Percentiles rank a stretch among this genome's conserved stretches.
Evolutionary conservation across 64 coral and sea anemone genomes (phyloP).

Genomic region (Stichodactyla mertensii): DNA sequence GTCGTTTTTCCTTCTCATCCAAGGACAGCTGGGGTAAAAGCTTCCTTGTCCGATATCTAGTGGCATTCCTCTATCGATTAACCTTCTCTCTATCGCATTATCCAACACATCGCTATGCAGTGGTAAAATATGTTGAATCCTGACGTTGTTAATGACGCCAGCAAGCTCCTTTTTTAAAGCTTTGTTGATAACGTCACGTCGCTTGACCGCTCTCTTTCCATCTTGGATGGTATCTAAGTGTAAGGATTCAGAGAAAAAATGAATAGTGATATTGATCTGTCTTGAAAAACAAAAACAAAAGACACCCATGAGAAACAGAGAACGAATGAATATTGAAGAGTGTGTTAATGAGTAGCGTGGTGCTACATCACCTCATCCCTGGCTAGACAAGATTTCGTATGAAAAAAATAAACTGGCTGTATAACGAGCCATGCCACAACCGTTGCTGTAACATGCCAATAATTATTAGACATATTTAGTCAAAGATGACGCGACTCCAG

Average conservation of each 20-base stretch:
- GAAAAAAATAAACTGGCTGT: too few species aligned
- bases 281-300: too few species aligned
- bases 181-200: conserved; percentile 73
- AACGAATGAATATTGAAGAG: too few species aligned
- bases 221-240: conserved; percentile 22
- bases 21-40: conserved; percentile 77
- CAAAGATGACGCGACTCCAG: too few species aligned
- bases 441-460: too few species aligned
- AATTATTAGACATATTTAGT: too few species aligned
- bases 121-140: conserved; percentile 84
- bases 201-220: conserved; percentile 62
- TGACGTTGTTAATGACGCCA: conserved; percentile 70
- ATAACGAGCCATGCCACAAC: too few species aligned
- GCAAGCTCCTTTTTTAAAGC: conserved; percentile 59
- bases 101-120: conserved; percentile 60
- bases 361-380: too few species aligned
- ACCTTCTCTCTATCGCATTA: conserved; percentile 59
- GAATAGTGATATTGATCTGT: too few species aligned
- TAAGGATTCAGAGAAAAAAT: neutral
- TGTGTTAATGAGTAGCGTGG: too few species aligned
- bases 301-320: too few species aligned
- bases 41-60: conserved; percentile 88
- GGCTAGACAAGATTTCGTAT: too few species aligned
- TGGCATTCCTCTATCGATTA: conserved; percentile 76
- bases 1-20: conserved; percentile 79